A percentile compares a stretch with the other conserved stretches of the same genome.
phyloP scores from a whole-genome alignment of 2,113 vertebrate genomes.

The Morone chrysops region DNA sequence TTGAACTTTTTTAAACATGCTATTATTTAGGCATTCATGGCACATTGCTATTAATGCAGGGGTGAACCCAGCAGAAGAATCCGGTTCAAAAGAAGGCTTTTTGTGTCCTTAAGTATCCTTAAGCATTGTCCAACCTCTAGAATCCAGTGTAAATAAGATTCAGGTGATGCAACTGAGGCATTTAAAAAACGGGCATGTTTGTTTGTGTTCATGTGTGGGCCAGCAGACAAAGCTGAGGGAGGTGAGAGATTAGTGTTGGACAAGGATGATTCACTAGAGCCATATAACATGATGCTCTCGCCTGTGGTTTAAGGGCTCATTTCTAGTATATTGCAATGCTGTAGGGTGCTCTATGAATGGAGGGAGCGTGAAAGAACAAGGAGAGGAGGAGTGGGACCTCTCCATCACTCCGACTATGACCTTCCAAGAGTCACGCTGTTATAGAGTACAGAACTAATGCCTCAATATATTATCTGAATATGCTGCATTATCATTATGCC shows the following conservation, averaged over 20 bases:
- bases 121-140: not conserved
- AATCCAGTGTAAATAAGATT: not conserved
- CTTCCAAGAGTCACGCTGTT: conserved; percentile 76
- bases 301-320: conserved; percentile 31
- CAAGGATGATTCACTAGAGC: conserved; percentile 29
- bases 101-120: not conserved
- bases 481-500: conserved; percentile 76
- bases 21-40: not conserved
- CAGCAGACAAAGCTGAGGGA: not conserved
- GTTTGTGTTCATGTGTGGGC: not conserved
- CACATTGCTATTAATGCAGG: not conserved
- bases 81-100: conserved; percentile 18
- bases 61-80: not conserved
- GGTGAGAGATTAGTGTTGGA: conserved; percentile 25
- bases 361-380: conserved; percentile 62
- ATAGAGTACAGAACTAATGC: conserved; percentile 76
- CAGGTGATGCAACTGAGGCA: conserved; percentile 18
- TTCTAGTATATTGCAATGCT: conserved; percentile 46
- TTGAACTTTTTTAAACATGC: not conserved
- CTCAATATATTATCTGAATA: conserved; percentile 77
- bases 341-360: conserved; percentile 45
- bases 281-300: conserved; percentile 12
- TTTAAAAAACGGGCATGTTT: not conserved
- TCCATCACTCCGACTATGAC: conserved; percentile 75
- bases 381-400: conserved; percentile 69